phyloP scores from a whole-genome alignment of 2,113 vertebrate species.

The Dicerorhinus sumatrensis region DNA sequence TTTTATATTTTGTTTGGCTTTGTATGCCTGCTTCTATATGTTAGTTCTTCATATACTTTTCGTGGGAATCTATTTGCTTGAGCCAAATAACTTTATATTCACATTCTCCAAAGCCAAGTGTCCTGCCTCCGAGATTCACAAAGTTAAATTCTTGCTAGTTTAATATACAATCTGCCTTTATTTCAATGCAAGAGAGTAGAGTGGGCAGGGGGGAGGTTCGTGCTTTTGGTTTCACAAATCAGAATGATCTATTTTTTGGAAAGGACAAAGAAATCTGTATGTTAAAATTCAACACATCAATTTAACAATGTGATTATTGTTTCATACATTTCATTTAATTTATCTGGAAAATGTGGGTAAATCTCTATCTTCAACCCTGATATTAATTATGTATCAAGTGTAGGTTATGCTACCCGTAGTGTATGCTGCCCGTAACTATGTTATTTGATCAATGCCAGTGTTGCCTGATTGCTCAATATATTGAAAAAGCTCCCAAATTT shows the following conservation, averaged over 20 bases:
- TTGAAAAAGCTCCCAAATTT: not conserved
- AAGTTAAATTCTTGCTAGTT: not conserved
- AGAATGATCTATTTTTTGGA: not conserved
- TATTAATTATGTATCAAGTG: not conserved
- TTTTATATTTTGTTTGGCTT: not conserved
- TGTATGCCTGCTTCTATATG: not conserved
- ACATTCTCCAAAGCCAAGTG: not conserved
- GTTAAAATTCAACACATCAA: not conserved
- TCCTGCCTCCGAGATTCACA: not conserved
- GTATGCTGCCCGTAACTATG: not conserved
- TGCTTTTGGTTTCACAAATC: not conserved
- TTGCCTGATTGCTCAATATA: not conserved
- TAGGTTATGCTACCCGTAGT: too few species aligned
- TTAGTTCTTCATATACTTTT: not conserved
- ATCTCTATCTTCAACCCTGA: not conserved
- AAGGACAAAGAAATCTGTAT: not conserved
- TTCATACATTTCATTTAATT: not conserved
- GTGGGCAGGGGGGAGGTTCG: too few species aligned
- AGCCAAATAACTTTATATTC: not conserved
- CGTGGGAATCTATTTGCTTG: not conserved
- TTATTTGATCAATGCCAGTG: not conserved
- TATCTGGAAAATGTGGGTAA: not conserved
- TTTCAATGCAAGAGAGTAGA: not conserved
- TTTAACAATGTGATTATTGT: not conserved
- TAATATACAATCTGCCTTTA: not conserved